Base-by-base conservation (phyloP, 2,888 invertebrate species). In the Dorcus hopei region DNA sequence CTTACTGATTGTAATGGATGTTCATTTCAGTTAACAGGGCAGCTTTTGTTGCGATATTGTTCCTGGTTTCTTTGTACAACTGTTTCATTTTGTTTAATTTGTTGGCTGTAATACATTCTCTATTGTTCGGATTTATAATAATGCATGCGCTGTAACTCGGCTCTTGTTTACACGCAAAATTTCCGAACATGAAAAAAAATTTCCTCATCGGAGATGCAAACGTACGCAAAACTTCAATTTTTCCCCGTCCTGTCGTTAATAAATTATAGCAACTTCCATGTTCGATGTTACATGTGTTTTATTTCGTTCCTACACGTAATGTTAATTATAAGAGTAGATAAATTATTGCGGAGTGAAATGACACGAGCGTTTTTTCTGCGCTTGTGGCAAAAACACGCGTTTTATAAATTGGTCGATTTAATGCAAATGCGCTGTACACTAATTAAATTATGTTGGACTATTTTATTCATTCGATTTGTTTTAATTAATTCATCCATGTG, bases 1-100 rank as follows among this genome's bases (percentile, higher is more conserved):
- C 72, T 69, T 72, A 72, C 73, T 76, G 74, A 76, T 75, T 76
- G 76, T 77, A 76, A 75, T 77, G 70, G 76, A 74, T 76, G 75
- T 75, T 74, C 74, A 70, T 74, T 73, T 72, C 70, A 68, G 67
- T 72, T 70, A 68, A 73, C 72, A 71, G 70, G 67, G 70, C 67
- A 71, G 72, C 70, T 69, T 70, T 71, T 70, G 70, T 71, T 68
- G 57, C 61, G 60, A 59, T 60, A 60, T 57, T 60, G 58, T 62
- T 43, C 26, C 42, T 39, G 39, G 39, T 43, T 9, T 45, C 45
- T 45, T 45, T 54, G 54, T 54, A 54, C 57, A 61, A 56, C 51
- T 54, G 57, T 52, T 61, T 61, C 54, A 51, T 54, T 58, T 54
- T 59, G 53, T 59, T 54, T 16, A 19, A 45, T 19, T 45, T 45